Evolutionary conservation across 2,797 vertebrate genomes (phyloP).

Genomic region (Darevskia nairensis): DNA sequence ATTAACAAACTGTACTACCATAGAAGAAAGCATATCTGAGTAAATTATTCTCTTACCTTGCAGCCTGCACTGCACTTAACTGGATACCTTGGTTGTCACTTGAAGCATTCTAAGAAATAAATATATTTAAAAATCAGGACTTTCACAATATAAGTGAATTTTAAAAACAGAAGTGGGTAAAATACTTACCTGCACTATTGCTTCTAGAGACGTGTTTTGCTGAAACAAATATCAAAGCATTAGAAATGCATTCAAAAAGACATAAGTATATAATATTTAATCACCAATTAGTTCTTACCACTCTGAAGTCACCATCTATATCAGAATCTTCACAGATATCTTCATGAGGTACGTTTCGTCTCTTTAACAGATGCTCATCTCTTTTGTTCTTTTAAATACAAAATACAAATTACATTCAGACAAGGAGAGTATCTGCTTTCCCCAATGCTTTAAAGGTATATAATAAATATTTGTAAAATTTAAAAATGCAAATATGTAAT

Average conservation of each 20-base stretch:
- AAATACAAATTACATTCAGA: constrained; percentile 2
- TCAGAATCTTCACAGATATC: constrained; percentile 97
- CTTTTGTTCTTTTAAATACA: constrained; percentile 89
- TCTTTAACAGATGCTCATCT: constrained; percentile 98
- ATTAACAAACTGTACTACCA: neutral
- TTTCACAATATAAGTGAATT: constrained; percentile 25
- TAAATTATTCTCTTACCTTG: constrained; percentile 83
- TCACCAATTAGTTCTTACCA: constrained; percentile 79
- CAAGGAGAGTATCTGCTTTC: neutral
- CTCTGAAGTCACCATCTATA: constrained; percentile 94
- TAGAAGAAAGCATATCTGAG: neutral
- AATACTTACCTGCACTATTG: constrained; percentile 95
- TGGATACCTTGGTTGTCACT: constrained; percentile 99
- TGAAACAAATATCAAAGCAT: constrained; percentile 71
- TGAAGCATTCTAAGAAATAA: constrained; percentile 90
- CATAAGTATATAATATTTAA: neutral
- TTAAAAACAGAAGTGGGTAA: constrained; percentile 18
- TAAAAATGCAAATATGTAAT: neutral
- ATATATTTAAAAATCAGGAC: constrained; percentile 48
- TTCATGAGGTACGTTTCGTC: constrained; percentile 96
- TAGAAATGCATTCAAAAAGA: constrained; percentile 33
- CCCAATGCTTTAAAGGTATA: neutral
- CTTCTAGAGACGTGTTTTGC: constrained; percentile 99
- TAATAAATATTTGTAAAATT: neutral
- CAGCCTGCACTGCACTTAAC: constrained; percentile 96